Base-by-base conservation (phyloP, 2,797 vertebrate species). In the Sebastolobus altivelis region DNA sequence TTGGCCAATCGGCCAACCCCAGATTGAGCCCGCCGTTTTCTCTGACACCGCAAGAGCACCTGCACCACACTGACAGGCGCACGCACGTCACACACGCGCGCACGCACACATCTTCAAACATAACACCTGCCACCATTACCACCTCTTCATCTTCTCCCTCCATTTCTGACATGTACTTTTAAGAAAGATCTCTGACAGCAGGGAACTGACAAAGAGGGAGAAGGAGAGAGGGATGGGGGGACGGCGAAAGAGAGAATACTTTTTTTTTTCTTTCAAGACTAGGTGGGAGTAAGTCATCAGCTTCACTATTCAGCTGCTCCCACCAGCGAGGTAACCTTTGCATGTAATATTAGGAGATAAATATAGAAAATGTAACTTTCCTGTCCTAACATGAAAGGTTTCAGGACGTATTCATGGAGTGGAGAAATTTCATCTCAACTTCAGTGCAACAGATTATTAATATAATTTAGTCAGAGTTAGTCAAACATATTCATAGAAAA, bases 1-100 rank as follows among this genome's bases (percentile, higher is more conserved):
- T 95, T 94, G 94, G 93, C 91, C 94, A 94, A 94, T 95, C 94
- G 94, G 85, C 86, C 77, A 60, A 83, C 86, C 88, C 81, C 86
- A 89, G 92, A 93, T 93, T 91, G 92, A 93, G 89, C 82, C 86
- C 79, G 86, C 86, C 65, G 77, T 87, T 93, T 83, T 88, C 84
- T 88, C 83, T 90, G 87, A 89, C 92, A 91, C 75, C 55, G 75
- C 82, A 25, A 81, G 78, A 84, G 83, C 88, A 87, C 88, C 89
- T 92, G 91, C 85, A 87, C 73, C 84, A 84, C 77, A 33, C 81
- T 84, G 83, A 87, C 88, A 86, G 37, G 10, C 74, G 3, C 81
- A 54, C 70, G 13, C 71, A 52, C 82, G 9, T 52, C 72, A 31
- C 81, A 58, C 82, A 14, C 25, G 8, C 60, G 20, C 25, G 61